Base-by-base conservation (phyloP, 1,140 invertebrate species). In the Ylistrum balloti region DNA sequence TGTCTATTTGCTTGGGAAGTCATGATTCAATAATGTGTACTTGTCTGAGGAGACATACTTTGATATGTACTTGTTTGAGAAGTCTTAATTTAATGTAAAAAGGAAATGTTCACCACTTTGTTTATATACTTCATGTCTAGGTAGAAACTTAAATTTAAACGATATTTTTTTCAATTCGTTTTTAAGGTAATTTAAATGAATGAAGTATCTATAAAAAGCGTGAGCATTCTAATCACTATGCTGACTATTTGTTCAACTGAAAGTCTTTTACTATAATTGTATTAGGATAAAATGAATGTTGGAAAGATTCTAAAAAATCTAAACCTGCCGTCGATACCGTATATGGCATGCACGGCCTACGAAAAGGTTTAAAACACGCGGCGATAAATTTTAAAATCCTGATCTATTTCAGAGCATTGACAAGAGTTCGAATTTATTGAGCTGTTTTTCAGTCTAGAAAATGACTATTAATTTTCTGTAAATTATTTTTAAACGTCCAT, bases 401-500 rank as follows among this genome's bases (percentile, higher is more conserved):
- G 22, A 5, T 74, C 56, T 74, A 74, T 74, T 74, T 74, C 56
- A 28, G 56, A 74, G 7, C 56, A 74, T n/a, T 74, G 22, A 74
- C n/a, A 74, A 13, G 56, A 74, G 35, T 74, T 48, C 56, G 17
- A 74, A 74, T 74, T 74, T 74, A 74, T 74, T n/a, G 56, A 74
- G 56, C 56, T 28, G 28, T 74, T 74, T 74, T 74, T 74, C 56
- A 74, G 56, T 74, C 56, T 74, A 74, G 56, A 74, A 74, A 74
- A 74, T 74, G 56, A 74, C 56, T 74, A 74, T 74, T 74, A 74
- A 17, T 74, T 74, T 74, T 74, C 56, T 74, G 56, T 74, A 28
- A 74, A 74, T 74, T 74, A 74, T 74, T 74, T 74, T 74, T 74
- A 74, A 74, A 74, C n/a, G 9, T 74, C 56, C n/a, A 74, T 74